Evolutionary conservation across 2,888 invertebrate genomes (phyloP).

Genomic region (Drosophila histrio): DNA sequence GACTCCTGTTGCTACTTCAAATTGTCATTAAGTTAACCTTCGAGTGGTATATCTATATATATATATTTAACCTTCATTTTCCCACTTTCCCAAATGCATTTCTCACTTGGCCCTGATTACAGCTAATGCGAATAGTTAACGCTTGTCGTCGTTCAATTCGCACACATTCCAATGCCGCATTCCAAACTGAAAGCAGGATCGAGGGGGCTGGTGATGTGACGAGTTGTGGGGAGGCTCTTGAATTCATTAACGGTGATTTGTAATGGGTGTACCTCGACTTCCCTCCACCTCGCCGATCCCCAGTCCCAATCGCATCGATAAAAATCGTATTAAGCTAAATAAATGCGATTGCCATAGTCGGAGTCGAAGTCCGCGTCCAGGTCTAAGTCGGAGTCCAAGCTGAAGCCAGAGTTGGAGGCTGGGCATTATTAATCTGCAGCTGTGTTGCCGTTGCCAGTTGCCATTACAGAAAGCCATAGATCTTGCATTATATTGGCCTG

Average conservation of each 20-base stretch:
- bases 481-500: conserved; percentile 67
- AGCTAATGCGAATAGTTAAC: conserved; percentile 4
- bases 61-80: conserved; percentile 21
- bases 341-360: conserved; percentile 62
- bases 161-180: conserved; percentile 8
- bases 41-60: neutral
- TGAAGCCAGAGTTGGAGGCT: conserved; percentile 26
- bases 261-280: conserved; percentile 52
- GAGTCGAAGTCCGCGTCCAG: conserved; percentile 1
- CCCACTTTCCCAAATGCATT: neutral
- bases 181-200: neutral
- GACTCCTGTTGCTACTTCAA: conserved; percentile 25
- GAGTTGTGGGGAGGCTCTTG: conserved; percentile 16
- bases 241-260: conserved; percentile 77
- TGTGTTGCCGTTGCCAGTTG: conserved; percentile 17
- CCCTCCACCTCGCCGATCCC: neutral
- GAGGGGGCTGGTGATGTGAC: neutral
- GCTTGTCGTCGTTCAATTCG: conserved; percentile 8
- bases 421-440: conserved; percentile 67
- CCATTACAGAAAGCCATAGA: conserved; percentile 58
- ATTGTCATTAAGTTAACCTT: conserved; percentile 19
- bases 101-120: neutral
- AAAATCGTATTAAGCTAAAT: conserved; percentile 66
- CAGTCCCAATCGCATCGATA: conserved; percentile 35
- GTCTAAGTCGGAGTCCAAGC: neutral